Percentiles rank a stretch among this genome's conserved stretches.
These are phyloP conservation scores for Dynastes grantii DNA, from an alignment of 2,888 invertebrate species.

Conservation along the genomic window DNA sequence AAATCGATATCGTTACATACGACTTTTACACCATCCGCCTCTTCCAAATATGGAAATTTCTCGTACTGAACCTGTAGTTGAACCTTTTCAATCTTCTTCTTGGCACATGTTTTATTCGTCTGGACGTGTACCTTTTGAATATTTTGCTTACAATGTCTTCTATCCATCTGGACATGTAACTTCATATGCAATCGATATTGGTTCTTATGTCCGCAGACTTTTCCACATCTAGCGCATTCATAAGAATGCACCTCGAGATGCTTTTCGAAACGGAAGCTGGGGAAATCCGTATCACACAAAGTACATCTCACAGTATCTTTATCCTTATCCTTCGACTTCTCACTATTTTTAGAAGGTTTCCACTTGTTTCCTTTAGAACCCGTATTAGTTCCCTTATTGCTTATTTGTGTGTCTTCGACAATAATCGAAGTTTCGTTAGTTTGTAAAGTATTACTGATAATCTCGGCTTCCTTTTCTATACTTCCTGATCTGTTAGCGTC, in stretches of 20 bases:
- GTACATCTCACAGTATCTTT: neutral
- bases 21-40: conserved; percentile 12
- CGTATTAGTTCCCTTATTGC: too few species aligned
- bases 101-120: neutral
- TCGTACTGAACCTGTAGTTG: too few species aligned
- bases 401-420: too few species aligned
- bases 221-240: conserved; percentile 3
- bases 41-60: too few species aligned
- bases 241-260: conserved; percentile 23
- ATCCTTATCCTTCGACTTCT: neutral
- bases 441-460: too few species aligned
- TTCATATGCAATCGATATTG: conserved; percentile 23
- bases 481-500: too few species aligned
- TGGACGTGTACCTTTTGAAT: neutral
- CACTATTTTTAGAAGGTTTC: neutral
- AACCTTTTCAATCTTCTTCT: too few species aligned
- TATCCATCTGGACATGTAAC: neutral
- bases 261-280: neutral
- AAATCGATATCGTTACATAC: conserved; percentile 44
- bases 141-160: too few species aligned
- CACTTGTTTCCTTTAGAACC: too few species aligned
- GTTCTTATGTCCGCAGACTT: neutral
- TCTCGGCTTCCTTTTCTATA: too few species aligned
- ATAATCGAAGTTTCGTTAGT: too few species aligned
- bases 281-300: too few species aligned